Evolutionary conservation across 23 tunicate species (phyloP), one percentile per base, ranked within the genome.

Genomic region (Diplosoma virens): DNA sequence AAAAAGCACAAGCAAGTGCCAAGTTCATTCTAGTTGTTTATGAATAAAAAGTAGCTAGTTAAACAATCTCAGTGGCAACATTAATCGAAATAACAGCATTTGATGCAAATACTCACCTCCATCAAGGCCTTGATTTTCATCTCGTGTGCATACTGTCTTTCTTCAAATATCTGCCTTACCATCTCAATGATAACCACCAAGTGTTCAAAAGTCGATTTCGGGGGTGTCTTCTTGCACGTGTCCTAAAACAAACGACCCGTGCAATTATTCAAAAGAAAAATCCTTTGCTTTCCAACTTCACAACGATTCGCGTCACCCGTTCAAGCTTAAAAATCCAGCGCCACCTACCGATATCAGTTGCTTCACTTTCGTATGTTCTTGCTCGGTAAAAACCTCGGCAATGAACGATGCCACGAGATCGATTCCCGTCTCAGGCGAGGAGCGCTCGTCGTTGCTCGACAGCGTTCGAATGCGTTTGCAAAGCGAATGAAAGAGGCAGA

Each of bases 121-220:
- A 63, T 35, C 14, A 87, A 86, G 73, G 73, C 58, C 46, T 87
- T 74, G 3, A 58, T 14, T 50, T 82, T 78, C 20, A 74, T 31
- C 24, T 68, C 76, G 60, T 89, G 84, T 27, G 69, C 83, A 35
- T 27, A 25, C 23, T 89, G 96, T 60, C 69, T 82, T 23, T 84
- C 83, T 67, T 82, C 88, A 35, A 59, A 89, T 26, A 77, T 63
- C 17, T 59, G 73, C 26, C 96, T 67, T 47, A 78, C n/a, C 32
- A 80, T 71, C 1, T 80, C 83, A 88, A 89, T 82, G 7, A 82
- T 26, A 5, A 86, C 61, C 27, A 78, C 79, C 9, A 89, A 69
- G 20, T 71, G 66, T 16, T 89, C 96, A 29, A 60, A 72, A 30
- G 58, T 58, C 30, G 87, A 25, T 1, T 64, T 28, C n/a, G 80